phyloP scores from a whole-genome alignment of 2,797 vertebrate genomes.

The Eospalax fontanierii region DNA sequence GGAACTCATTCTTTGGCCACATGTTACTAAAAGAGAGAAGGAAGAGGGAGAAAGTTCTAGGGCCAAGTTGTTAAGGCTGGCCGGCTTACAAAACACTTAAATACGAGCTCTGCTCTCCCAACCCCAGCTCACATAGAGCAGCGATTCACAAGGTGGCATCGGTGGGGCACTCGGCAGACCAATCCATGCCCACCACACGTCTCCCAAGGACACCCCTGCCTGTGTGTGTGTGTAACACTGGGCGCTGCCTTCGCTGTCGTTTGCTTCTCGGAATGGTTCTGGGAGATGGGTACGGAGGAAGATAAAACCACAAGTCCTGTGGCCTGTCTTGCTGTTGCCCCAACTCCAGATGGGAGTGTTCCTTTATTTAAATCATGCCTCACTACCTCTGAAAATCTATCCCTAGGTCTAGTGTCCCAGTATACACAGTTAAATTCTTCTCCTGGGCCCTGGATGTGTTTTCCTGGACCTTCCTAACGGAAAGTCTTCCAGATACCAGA shows the following conservation, averaged over 20 bases:
- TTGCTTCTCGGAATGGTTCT: not conserved
- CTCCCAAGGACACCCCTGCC: not conserved
- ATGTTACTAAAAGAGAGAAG: slow-evolving; percentile 51
- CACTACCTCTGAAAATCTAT: not conserved
- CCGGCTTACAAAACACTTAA: not conserved
- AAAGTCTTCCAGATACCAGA: not conserved
- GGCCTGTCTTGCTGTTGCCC: not conserved
- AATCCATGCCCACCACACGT: not conserved
- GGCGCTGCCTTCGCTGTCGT: rapidly evolving
- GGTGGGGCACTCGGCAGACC: not conserved
- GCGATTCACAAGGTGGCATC: not conserved
- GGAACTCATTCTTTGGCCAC: not conserved
- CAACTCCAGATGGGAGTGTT: not conserved
- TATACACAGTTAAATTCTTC: not conserved
- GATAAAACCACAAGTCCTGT: not conserved
- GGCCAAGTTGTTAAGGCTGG: not conserved
- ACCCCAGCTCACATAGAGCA: too few species aligned
- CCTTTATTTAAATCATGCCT: not conserved
- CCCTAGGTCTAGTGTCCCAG: not conserved
- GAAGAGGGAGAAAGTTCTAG: not conserved
- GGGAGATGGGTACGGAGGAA: not conserved
- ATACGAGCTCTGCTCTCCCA: not conserved
- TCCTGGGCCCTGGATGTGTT: not conserved
- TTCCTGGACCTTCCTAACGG: not conserved
- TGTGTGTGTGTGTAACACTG: not conserved